A percentile compares a stretch with the other conserved stretches of the same genome.
phyloP scores from a whole-genome alignment of 2,113 vertebrate species.

The Rhynchomys soricoides region DNA sequence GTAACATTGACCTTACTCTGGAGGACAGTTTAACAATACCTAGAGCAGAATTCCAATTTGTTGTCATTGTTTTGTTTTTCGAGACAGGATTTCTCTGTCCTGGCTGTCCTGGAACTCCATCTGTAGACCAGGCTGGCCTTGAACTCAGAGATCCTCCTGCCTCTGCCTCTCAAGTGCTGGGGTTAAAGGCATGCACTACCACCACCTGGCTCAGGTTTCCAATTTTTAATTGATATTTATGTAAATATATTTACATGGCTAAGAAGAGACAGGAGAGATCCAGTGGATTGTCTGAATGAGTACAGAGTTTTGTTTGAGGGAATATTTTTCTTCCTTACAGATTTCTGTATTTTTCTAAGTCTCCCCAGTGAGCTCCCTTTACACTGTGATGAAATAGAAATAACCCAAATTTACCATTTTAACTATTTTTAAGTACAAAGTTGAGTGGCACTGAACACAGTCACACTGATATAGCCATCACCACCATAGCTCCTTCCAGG shows the following conservation, averaged over 20 bases:
- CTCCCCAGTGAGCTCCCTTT: neutral
- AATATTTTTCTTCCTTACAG: neutral
- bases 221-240: neutral
- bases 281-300: neutral
- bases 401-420: neutral
- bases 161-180: neutral
- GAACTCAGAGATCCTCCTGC: neutral
- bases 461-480: neutral
- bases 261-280: neutral
- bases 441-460: neutral
- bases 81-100: neutral
- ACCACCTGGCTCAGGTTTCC: neutral
- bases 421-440: neutral
- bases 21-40: neutral
- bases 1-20: neutral
- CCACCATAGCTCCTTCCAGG: neutral
- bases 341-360: slow-evolving; percentile 8
- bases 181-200: neutral
- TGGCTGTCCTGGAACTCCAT: neutral
- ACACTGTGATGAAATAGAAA: neutral
- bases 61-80: neutral
- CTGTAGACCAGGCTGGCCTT: neutral
- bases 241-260: neutral
- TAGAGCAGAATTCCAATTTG: neutral
- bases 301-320: neutral